Base-by-base conservation (phyloP, 1,140 invertebrate genomes). In the Oryctes rhinoceros region DNA sequence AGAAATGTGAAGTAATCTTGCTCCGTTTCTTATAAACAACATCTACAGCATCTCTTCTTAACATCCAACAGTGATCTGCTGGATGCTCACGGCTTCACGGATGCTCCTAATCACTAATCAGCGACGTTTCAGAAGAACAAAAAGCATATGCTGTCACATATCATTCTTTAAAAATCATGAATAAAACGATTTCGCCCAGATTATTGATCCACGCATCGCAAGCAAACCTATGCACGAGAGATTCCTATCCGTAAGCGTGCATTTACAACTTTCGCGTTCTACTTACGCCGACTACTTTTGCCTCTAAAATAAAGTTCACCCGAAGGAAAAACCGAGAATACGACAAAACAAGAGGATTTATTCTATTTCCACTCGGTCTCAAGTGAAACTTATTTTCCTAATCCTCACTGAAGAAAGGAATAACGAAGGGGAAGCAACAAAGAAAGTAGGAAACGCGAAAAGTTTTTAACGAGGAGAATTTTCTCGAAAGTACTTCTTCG, bases 331-430 rank as follows among this genome's bases (percentile, higher is more conserved):
- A n/a, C 53, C 6, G n/a, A 59, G 13, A 59, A 18, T 18, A 59
- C 53, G 53, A 59, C 53, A 59, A 59, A 59, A 59, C 53, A 59
- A 59, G 53, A n/a, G 53, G 18, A 59, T 59, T 59, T 59, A 59
- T 59, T 59, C 53, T 59, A 59, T 59, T n/a, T 59, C 53, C 15
- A n/a, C 15, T 59, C n/a, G 53, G 53, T 59, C 53, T 59, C 53
- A 59, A 59, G 53, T 59, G 53, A 59, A 59, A 59, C 53, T 59
- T 59, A 59, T 59, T 59, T 59, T 59, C 53, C 53, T 59, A 59
- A 59, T 59, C 53, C 53, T n/a, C n/a, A 7, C 53, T n/a, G 53
- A 18, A 59, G 53, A 18, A 59, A n/a, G 15, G 18, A 59, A 59
- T 59, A 59, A 59, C 53, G 53, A 18, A n/a, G n/a, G 53, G 53